Conservation (phyloP, 2,113 vertebrate genomes). For the Alligator mississippiensis region DNA sequence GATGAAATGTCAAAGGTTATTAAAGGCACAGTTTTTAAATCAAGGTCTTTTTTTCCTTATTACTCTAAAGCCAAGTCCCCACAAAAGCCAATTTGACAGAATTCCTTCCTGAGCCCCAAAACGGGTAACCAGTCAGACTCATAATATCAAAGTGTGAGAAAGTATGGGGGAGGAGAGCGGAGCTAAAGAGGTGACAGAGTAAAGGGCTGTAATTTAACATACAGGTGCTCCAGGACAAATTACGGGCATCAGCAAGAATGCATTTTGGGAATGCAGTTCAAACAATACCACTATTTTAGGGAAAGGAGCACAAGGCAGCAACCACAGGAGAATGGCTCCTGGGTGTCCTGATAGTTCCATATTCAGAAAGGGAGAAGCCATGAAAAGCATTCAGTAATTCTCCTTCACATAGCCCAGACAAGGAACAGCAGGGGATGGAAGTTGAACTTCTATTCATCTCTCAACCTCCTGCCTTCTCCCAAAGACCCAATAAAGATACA, state of each 20-base stretch:
- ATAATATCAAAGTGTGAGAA: neutral
- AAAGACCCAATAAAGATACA: neutral
- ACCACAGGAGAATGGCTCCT: neutral
- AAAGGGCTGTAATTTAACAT: neutral
- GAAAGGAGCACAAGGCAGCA: neutral
- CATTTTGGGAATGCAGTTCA: neutral
- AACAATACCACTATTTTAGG: neutral
- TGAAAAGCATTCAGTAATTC: neutral
- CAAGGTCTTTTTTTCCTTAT: neutral
- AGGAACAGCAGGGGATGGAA: neutral
- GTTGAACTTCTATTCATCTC: neutral
- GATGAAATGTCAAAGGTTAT: neutral
- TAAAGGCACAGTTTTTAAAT: neutral
- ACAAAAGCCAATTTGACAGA: neutral
- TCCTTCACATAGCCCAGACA: neutral
- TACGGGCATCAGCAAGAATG: neutral
- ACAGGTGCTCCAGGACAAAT: neutral
- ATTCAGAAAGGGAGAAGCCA: neutral
- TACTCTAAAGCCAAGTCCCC: neutral
- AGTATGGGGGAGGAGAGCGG: neutral
- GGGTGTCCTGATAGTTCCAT: neutral
- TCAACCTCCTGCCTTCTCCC: neutral
- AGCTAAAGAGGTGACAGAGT: neutral
- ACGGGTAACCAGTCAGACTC: rapidly evolving
- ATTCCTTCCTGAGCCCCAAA: neutral